Conservation (phyloP, 2,113 vertebrate genomes). For the Geococcyx californianus region DNA sequence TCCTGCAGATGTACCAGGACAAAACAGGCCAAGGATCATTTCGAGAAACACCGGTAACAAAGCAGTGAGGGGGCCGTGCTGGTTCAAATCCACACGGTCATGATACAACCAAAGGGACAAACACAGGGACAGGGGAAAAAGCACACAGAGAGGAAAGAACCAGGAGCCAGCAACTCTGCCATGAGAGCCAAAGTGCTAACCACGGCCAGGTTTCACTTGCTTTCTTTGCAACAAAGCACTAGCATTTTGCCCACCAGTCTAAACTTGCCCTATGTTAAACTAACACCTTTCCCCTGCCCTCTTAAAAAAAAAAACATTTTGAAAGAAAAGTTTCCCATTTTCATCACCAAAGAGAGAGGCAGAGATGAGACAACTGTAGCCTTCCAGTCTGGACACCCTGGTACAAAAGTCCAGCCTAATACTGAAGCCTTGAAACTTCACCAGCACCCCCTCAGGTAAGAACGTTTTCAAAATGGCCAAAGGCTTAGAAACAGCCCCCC, state of each 20-base stretch:
- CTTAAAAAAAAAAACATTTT: too few species aligned
- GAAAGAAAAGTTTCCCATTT: not conserved
- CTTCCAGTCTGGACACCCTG: not conserved
- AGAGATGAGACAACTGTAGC: not conserved
- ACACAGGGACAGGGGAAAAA: not conserved
- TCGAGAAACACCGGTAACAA: not conserved
- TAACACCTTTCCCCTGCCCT: not conserved
- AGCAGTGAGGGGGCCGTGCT: rapidly evolving
- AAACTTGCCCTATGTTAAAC: not conserved
- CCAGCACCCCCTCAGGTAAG: not conserved
- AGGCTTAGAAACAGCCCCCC: not conserved
- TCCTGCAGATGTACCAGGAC: not conserved
- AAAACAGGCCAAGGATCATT: not conserved
- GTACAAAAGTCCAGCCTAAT: not conserved
- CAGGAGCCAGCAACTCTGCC: not conserved
- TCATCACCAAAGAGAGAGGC: not conserved
- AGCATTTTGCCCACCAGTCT: not conserved
- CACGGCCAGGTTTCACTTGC: not conserved
- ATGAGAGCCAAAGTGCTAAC: not conserved
- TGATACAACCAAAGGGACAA: not conserved
- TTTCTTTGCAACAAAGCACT: not conserved
- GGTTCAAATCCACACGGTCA: not conserved
- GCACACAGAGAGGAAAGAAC: not conserved
- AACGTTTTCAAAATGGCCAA: not conserved
- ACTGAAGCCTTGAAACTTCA: not conserved